Percentiles rank a stretch among this genome's conserved stretches.
Conservation (phyloP, 2,113 vertebrate species). For the Albula glossodonta region DNA sequence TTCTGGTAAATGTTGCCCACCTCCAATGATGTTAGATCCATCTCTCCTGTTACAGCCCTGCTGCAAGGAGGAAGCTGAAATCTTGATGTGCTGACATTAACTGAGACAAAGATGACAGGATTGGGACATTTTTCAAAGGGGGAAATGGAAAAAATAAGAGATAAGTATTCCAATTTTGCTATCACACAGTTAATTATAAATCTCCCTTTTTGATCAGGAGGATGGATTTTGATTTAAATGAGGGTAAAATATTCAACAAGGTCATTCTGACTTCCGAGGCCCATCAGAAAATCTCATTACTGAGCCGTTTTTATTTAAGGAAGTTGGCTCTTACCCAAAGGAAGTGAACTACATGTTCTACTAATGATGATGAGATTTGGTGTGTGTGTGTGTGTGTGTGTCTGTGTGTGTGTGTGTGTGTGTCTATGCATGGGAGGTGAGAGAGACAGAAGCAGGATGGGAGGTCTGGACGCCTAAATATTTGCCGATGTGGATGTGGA, state of each 20-base stretch:
- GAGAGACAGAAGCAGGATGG: too few relatives aligned
- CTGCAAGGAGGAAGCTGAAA: constrained; percentile 43
- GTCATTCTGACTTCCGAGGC: constrained; percentile 55
- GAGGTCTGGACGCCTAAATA: too few relatives aligned
- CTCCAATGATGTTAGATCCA: too few relatives aligned
- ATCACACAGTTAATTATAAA: constrained; percentile 65
- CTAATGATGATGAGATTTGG: constrained; percentile 37
- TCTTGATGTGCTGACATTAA: constrained; percentile 56
- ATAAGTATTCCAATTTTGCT: constrained; percentile 65
- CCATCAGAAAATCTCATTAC: constrained; percentile 64
- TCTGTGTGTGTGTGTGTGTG: not conserved
- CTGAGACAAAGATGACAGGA: constrained; percentile 63
- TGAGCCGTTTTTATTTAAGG: constrained; percentile 57
- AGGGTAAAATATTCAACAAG: constrained; percentile 61
- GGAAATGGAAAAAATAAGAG: constrained; percentile 55
- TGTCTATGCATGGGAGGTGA: not conserved
- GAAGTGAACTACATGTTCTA: constrained; percentile 53
- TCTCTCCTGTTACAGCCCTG: constrained; percentile 41
- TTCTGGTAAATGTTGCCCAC: not conserved
- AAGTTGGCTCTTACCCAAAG: constrained; percentile 49
- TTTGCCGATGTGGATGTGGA: not conserved
- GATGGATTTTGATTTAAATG: constrained; percentile 54
- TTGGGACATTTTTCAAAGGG: constrained; percentile 48
- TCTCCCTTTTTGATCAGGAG: constrained; percentile 46
- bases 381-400: not conserved